A percentile compares a stretch with the other conserved stretches of the same genome.
These are phyloP conservation scores for Thamnophis sirtalis DNA, from an alignment of 2,113 vertebrate genomes.

Conservation along the genomic window DNA sequence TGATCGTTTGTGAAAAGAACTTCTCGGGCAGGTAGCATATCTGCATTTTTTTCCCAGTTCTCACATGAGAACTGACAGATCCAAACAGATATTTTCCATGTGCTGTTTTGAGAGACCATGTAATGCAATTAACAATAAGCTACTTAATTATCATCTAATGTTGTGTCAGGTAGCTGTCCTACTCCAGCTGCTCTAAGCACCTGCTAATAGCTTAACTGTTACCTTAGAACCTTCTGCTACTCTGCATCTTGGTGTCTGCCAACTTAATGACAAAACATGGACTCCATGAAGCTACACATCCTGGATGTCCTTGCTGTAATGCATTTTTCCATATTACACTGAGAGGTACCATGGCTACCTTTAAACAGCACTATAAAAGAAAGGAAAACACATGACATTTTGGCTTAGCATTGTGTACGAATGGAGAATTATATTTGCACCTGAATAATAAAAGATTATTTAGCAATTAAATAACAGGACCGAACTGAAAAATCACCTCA, in stretches of 20 bases:
- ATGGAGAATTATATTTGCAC: not conserved
- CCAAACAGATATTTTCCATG: constrained; percentile 16
- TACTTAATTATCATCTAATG: constrained; percentile 58
- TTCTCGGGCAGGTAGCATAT: not conserved
- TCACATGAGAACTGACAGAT: constrained; percentile 19
- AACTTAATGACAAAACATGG: not conserved
- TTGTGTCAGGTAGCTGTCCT: constrained; percentile 49
- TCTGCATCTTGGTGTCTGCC: constrained; percentile 8
- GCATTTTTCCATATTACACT: not conserved
- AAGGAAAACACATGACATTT: not conserved
- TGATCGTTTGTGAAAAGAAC: not conserved
- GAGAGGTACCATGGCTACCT: not conserved
- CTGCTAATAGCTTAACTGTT: constrained; percentile 40
- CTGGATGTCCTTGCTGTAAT: not conserved
- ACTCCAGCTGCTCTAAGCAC: constrained; percentile 53
- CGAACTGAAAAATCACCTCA: not conserved
- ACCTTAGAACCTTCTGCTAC: constrained; percentile 37
- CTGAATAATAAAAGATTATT: not conserved
- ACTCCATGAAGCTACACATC: not conserved
- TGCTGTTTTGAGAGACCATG: constrained; percentile 34
- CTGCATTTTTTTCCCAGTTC: not conserved
- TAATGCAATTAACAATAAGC: constrained; percentile 55
- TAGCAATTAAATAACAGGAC: not conserved
- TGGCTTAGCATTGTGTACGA: not conserved
- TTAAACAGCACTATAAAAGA: not conserved